Evolutionary conservation across 1,140 invertebrate genomes (phyloP).

Genomic region (Drosophila yakuba): DNA sequence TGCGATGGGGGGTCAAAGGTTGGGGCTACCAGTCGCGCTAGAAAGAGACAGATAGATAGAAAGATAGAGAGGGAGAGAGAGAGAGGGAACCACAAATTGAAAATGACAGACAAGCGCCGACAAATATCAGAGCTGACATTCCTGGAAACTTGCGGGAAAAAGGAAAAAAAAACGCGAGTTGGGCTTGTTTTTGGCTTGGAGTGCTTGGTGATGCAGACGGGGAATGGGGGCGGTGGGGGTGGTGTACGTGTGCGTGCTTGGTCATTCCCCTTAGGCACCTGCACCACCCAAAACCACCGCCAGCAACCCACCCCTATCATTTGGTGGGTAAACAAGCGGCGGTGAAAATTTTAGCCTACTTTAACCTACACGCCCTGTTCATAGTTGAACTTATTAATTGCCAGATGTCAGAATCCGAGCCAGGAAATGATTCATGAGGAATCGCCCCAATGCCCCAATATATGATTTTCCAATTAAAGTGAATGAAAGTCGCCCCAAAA

Average conservation of each 20-base stretch:
- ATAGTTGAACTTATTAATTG: slow-evolving; percentile 24
- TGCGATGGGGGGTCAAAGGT: slow-evolving; percentile 27
- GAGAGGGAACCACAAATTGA: slow-evolving; percentile 57
- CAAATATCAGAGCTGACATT: slow-evolving; percentile 68
- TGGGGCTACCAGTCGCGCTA: background rate
- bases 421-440: slow-evolving; percentile 26
- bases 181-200: background rate
- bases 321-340: slow-evolving; percentile 34
- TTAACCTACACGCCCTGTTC: slow-evolving; percentile 11
- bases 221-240: background rate
- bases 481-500: background rate
- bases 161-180: background rate
- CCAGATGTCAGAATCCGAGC: slow-evolving; percentile 31
- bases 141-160: slow-evolving; percentile 22
- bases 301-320: slow-evolving; percentile 4
- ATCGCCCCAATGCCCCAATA: background rate
- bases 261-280: slow-evolving; percentile 34
- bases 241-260: slow-evolving; percentile 29
- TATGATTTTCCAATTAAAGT: background rate
- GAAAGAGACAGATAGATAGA: background rate
- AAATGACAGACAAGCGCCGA: slow-evolving; percentile 77
- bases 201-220: too few species aligned
- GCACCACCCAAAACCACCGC: background rate
- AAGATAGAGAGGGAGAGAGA: too few species aligned
- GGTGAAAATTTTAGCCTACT: slow-evolving; percentile 30